phyloP scores from a whole-genome alignment of 2,888 invertebrate species.

The Clivina fossor region DNA sequence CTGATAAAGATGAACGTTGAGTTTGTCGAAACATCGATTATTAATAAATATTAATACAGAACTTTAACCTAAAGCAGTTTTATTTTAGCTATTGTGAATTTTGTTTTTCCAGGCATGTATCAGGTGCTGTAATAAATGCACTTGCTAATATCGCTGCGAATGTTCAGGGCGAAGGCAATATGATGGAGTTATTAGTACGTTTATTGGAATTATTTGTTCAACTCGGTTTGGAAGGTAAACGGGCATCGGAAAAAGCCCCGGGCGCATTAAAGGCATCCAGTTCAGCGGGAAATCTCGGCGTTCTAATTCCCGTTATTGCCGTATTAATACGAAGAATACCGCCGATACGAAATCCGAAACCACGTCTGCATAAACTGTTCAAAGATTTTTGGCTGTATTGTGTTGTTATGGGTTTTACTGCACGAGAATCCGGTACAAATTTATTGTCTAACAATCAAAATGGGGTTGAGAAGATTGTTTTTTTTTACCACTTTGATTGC shows the following conservation, averaged over 20 bases:
- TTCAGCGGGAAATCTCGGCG: slow-evolving; percentile 96
- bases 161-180: slow-evolving; percentile 82
- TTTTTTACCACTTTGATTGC: no score
- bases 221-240: slow-evolving; percentile 93
- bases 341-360: slow-evolving; percentile 87
- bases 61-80: no score
- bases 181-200: slow-evolving; percentile 82
- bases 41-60: no score
- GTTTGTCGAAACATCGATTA: no score
- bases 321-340: slow-evolving; percentile 82
- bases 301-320: slow-evolving; percentile 97
- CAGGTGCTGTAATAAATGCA: slow-evolving; percentile 94
- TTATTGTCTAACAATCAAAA: background rate
- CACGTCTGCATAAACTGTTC: slow-evolving; percentile 92
- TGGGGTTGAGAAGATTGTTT: no score
- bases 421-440: slow-evolving; percentile 68
- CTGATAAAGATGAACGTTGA: no score
- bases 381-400: slow-evolving; percentile 99
- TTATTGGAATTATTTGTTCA: slow-evolving; percentile 96
- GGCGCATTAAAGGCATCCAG: slow-evolving; percentile 81
- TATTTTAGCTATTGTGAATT: slow-evolving; percentile 2
- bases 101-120: slow-evolving; percentile 70
- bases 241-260: slow-evolving; percentile 90
- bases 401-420: slow-evolving; percentile 97
- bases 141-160: slow-evolving; percentile 95